Percentiles rank a stretch among this genome's conserved stretches.
Evolutionary conservation across 2,888 invertebrate species (phyloP).

Genomic region (Copidosoma aretas): DNA sequence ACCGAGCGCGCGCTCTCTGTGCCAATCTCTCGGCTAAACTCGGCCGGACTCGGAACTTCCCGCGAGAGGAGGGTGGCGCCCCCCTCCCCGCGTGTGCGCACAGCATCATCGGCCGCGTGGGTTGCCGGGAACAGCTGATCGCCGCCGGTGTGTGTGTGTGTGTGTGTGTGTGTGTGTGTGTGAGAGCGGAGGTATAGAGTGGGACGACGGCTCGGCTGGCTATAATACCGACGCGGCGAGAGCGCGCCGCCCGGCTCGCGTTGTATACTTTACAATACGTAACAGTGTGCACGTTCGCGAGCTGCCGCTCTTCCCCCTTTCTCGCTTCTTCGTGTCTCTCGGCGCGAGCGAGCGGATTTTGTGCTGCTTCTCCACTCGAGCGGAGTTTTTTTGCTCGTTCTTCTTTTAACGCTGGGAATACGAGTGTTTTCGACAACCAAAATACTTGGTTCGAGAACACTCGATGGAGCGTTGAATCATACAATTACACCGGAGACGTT

Average conservation of each 20-base stretch:
- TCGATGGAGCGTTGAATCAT: too few relatives aligned
- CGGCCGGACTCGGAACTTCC: slow-evolving; percentile 67
- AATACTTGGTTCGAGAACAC: too few relatives aligned
- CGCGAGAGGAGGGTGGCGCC: slow-evolving; percentile 65
- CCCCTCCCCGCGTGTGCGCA: too few relatives aligned
- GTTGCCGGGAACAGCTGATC: slow-evolving; percentile 33
- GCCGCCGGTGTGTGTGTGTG: slow-evolving; percentile 37
- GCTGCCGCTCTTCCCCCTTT: not conserved
- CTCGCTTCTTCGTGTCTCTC: not conserved
- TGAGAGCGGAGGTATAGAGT: slow-evolving; percentile 9
- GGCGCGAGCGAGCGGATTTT: too few relatives aligned
- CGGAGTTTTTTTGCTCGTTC: too few relatives aligned
- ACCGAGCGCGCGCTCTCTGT: slow-evolving; percentile 5
- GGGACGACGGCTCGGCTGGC: not conserved
- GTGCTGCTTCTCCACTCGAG: too few relatives aligned
- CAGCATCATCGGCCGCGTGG: slow-evolving; percentile 42
- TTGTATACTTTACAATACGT: too few relatives aligned
- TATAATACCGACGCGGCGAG: not conserved
- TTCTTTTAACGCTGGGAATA: too few relatives aligned
- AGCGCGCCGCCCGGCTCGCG: slow-evolving; percentile 38
- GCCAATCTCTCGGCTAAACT: slow-evolving; percentile 19
- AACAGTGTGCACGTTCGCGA: too few relatives aligned
- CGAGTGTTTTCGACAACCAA: too few relatives aligned
- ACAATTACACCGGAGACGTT: too few relatives aligned
- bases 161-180: slow-evolving; percentile 10